Evolutionary conservation across 2,797 vertebrate genomes (phyloP).

Genomic region (Oreochromis grahami): DNA sequence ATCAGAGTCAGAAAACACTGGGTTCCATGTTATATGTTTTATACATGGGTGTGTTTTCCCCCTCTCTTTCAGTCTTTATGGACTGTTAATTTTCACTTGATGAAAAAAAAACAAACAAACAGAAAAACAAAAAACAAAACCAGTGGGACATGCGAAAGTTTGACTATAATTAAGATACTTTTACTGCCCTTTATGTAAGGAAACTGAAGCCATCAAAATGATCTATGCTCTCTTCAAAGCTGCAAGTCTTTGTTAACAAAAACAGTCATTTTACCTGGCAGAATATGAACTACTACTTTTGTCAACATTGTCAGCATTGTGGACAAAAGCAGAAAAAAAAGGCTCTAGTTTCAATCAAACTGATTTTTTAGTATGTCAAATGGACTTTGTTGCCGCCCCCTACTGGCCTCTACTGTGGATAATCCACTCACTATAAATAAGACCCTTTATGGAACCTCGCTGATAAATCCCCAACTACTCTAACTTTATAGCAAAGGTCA

Average conservation of each 20-base stretch:
- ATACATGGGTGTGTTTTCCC: rapidly evolving
- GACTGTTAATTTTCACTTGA: neutral
- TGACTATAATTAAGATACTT: neutral
- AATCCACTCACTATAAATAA: neutral
- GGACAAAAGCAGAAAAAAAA: neutral
- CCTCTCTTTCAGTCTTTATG: neutral
- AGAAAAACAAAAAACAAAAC: neutral
- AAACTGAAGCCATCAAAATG: neutral
- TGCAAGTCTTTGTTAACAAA: neutral
- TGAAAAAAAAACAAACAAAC: neutral
- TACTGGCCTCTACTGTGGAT: neutral
- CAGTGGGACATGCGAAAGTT: neutral
- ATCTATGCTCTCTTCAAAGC: neutral
- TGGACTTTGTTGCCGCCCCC: neutral
- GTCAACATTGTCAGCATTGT: neutral
- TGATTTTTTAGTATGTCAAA: neutral
- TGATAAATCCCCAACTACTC: neutral
- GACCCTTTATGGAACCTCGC: neutral
- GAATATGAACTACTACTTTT: neutral
- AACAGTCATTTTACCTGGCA: neutral
- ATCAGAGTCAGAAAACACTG: neutral
- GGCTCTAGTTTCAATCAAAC: neutral
- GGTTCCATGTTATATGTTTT: neutral
- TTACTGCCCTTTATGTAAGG: neutral
- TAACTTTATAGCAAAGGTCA: neutral